Evolutionary conservation across 1,140 invertebrate genomes (phyloP).

Genomic region (Papilio aristodemus): DNA sequence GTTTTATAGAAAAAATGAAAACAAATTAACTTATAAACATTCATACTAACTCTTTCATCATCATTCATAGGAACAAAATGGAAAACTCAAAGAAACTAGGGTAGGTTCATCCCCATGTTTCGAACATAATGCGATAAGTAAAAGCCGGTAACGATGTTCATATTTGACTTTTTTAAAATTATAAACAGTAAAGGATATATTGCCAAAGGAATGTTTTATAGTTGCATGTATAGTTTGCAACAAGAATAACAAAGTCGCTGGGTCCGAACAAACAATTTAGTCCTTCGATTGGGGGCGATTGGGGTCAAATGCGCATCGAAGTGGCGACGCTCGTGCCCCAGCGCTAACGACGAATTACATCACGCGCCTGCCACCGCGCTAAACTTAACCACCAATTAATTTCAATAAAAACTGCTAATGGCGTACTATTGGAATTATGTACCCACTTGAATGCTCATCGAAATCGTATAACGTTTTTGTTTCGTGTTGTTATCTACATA

Average conservation of each 20-base stretch:
- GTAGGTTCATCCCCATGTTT: no score
- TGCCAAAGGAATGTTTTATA: not conserved
- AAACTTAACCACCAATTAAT: conserved; percentile 68
- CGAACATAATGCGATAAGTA: no score
- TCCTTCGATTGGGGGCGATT: conserved; percentile 78
- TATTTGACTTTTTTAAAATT: not conserved
- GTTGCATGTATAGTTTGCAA: conserved; percentile 2
- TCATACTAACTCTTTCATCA: no score
- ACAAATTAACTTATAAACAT: no score
- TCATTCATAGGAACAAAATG: no score
- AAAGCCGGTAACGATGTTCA: no score
- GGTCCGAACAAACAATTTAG: conserved; percentile 67
- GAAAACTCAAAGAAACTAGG: no score
- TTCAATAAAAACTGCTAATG: conserved; percentile 58
- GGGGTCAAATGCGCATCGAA: conserved; percentile 75
- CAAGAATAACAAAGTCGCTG: conserved; percentile 50
- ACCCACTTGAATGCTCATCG: conserved; percentile 18
- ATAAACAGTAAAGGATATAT: not conserved
- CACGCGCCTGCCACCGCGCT: conserved; percentile 56
- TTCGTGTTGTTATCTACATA: conserved; percentile 6
- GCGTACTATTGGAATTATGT: conserved; percentile 36
- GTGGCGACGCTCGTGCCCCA: conserved; percentile 55
- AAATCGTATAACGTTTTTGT: conserved; percentile 13
- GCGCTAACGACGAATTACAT: conserved; percentile 64
- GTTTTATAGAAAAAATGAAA: no score